Percentiles rank a stretch among this genome's conserved stretches.
phyloP scores from a whole-genome alignment of 2,888 invertebrate species.

The Ptychoptera contaminata region DNA sequence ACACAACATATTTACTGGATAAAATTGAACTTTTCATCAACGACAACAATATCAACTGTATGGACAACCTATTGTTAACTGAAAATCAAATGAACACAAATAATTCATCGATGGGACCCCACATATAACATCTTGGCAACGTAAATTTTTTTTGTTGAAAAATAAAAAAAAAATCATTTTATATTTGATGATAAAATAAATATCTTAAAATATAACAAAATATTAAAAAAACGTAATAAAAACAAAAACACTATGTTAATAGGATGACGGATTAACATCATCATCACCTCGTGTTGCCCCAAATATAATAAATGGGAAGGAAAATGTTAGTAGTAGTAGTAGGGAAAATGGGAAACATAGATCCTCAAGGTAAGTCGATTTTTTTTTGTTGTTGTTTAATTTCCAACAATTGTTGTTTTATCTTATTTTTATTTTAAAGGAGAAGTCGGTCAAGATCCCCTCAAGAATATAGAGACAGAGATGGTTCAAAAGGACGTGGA shows the following conservation, averaged over 20 bases:
- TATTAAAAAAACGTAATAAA: no score
- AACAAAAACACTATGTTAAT: slow-evolving; percentile 9
- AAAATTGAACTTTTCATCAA: no score
- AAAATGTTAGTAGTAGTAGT: neutral
- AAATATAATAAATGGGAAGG: slow-evolving; percentile 6
- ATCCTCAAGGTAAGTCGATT: slow-evolving; percentile 14
- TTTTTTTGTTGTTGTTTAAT: neutral
- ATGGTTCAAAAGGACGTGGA: slow-evolving; percentile 35
- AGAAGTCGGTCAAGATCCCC: slow-evolving; percentile 17
- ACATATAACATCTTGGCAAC: no score
- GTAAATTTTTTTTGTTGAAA: no score
- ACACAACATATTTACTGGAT: no score
- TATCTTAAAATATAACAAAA: no score
- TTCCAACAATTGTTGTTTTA: neutral
- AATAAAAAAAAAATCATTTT: neutral
- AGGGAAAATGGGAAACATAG: slow-evolving; percentile 9
- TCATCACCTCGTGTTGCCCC: slow-evolving; percentile 2
- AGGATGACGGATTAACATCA: slow-evolving; percentile 13
- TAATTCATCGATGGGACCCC: no score
- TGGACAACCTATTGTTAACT: no score
- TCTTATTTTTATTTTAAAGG: slow-evolving; percentile 28
- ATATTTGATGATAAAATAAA: neutral
- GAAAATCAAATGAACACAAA: no score
- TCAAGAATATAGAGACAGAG: slow-evolving; percentile 21
- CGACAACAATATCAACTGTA: no score